phyloP scores from a whole-genome alignment of 37 sponge, comb jelly and placozoan species.

The Diacarnus erythraeanus region DNA sequence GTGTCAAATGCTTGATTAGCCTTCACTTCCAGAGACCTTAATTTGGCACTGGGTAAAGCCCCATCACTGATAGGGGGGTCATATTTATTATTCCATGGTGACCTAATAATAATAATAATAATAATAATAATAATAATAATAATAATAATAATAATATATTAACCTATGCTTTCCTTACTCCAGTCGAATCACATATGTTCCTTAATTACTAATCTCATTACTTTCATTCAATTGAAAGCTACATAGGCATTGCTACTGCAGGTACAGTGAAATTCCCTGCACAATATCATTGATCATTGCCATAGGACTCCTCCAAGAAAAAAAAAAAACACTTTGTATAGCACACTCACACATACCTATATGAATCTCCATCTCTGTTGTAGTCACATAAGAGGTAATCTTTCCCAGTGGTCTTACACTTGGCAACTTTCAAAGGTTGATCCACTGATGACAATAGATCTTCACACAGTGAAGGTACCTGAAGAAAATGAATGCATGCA shows the following conservation, averaged over 20 bases:
- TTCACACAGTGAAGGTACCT: slow-evolving; percentile 93
- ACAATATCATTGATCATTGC: not conserved
- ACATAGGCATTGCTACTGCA: too few relatives aligned
- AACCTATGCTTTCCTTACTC: too few relatives aligned
- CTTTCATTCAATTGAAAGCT: too few relatives aligned
- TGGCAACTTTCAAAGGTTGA: slow-evolving; percentile 92
- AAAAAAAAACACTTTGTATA: too few relatives aligned
- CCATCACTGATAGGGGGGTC: slow-evolving; percentile 89
- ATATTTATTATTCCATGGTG: slow-evolving; percentile 97
- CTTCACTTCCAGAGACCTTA: slow-evolving; percentile 84
- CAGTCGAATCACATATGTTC: not conserved
- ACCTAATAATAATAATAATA: slow-evolving; percentile 63
- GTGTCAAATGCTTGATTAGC: slow-evolving; percentile 97
- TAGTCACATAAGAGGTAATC: slow-evolving; percentile 98
- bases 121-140: too few relatives aligned
- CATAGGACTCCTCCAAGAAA: not conserved
- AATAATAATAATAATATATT: too few relatives aligned
- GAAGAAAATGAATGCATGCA: too few relatives aligned
- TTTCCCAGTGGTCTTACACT: slow-evolving; percentile 83
- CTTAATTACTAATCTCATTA: too few relatives aligned
- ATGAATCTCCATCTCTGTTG: slow-evolving; percentile 98
- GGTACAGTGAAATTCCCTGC: not conserved
- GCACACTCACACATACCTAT: too few relatives aligned
- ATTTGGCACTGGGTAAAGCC: slow-evolving; percentile 81
- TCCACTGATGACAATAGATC: slow-evolving; percentile 96